Evolutionary conservation across 2,113 vertebrate genomes (phyloP), one percentile per base, ranked within the genome.

Genomic region (Macaca nemestrina): DNA sequence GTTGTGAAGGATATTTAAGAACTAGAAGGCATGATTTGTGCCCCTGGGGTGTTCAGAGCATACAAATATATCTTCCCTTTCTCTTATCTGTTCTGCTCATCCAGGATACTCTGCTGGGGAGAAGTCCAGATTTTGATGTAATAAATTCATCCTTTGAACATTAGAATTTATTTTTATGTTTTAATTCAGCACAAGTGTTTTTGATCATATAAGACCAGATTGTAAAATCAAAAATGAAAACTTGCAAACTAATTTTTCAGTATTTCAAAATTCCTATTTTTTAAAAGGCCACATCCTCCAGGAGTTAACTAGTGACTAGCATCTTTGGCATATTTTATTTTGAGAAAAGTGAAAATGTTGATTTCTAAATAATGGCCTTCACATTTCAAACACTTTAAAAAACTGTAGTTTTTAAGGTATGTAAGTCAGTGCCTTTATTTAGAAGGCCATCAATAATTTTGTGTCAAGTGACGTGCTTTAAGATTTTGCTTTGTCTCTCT

Each of bases 401-500:
- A 4, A 14, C 9, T 48, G 17, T 90, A 23, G 3, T 45, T 48
- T 73, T 72, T 23, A 35, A 79, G 5, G 8, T 88, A n/a, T 68
- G 0, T 18, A 64, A 32, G 48, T 90, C 17, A 6, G 22, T 70
- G n/a, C 16, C 11, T 94, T 88, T 80, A 5, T 35, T 32, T 30
- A 57, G 6, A 43, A 79, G 38, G 38, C 38, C 52, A 25, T 73
- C 30, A 25, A 16, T 72, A 30, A 72, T 81, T 92, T 78, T 72
- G 35, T 92, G 45, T 92, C 40, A 17, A 61, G 89, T 84, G 30
- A 43, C 68, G 8, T 90, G 80, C 20, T 80, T 81, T 92, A 94
- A 81, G 78, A 48, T 11, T 80, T 48, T 61, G 9, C 96, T 98
- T 98, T 98, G 25, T 84, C 97, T 97, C 57, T 98, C 85, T 16